Percentiles rank a stretch among this genome's conserved stretches.
Conservation (phyloP, 1,140 invertebrate genomes). For the Pemphigus obesinymphae region DNA sequence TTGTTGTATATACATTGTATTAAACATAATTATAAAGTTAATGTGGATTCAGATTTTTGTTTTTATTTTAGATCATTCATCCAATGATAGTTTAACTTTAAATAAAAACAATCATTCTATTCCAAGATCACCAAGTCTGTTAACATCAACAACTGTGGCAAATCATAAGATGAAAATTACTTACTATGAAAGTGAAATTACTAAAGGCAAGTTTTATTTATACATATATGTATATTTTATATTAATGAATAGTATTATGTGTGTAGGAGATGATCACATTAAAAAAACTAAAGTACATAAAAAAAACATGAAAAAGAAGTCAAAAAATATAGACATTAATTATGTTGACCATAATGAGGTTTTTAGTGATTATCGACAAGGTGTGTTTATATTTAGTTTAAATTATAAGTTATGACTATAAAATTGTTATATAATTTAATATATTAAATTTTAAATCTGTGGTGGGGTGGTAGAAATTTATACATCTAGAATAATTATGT, state of each 20-base stretch:
- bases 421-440: too few relatives aligned
- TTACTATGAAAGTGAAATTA: neutral
- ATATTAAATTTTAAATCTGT: too few relatives aligned
- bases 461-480: too few relatives aligned
- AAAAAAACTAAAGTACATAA: neutral
- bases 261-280: neutral
- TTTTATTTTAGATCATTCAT: too few relatives aligned
- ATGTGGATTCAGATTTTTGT: too few relatives aligned
- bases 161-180: neutral
- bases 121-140: neutral
- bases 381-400: neutral
- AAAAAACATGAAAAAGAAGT: neutral
- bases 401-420: too few relatives aligned
- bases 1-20: too few relatives aligned
- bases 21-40: too few relatives aligned
- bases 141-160: neutral
- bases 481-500: too few relatives aligned
- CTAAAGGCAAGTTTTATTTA: neutral
- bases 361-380: neutral
- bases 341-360: neutral
- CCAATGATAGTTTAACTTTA: neutral
- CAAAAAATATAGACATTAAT: neutral
- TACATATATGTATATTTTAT: too few relatives aligned
- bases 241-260: neutral
- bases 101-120: neutral